These are phyloP conservation scores for Zoanthus sociatus DNA, from an alignment of 92 coral and sea anemone species.

Conservation along the genomic window DNA sequence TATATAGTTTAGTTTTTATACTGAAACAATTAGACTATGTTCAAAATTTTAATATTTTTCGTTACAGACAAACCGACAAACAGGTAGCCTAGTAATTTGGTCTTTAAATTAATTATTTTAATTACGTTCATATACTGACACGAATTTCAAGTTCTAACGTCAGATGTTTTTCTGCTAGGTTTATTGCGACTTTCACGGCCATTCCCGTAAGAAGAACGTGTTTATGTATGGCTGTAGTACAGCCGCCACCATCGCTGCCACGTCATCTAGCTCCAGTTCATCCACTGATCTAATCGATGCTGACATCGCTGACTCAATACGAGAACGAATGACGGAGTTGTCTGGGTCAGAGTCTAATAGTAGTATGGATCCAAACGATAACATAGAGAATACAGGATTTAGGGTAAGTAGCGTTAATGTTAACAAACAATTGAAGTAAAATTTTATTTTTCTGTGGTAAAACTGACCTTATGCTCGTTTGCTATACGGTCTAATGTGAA, in stretches of 20 bases:
- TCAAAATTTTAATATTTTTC: too few relatives aligned
- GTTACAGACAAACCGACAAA: too few relatives aligned
- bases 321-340: conserved; percentile 72
- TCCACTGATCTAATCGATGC: conserved; percentile 77
- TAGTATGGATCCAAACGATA: conserved; percentile 84
- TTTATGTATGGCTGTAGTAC: conserved; percentile 96
- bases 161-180: conserved; percentile 62
- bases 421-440: too few relatives aligned
- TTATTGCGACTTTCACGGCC: conserved; percentile 97
- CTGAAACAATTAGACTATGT: too few relatives aligned
- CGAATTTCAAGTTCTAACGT: too few relatives aligned
- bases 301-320: conserved; percentile 76
- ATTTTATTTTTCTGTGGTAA: too few relatives aligned
- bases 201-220: conserved; percentile 97
- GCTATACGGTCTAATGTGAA: too few relatives aligned
- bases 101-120: too few relatives aligned
- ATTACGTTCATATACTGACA: too few relatives aligned
- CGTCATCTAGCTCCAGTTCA: conserved; percentile 69
- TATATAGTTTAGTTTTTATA: too few relatives aligned
- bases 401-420: conserved; percentile 56
- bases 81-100: too few relatives aligned
- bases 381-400: conserved; percentile 79
- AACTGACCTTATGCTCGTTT: too few relatives aligned
- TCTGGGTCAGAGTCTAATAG: conserved; percentile 84
- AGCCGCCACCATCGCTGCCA: conserved; percentile 78